phyloP scores from a whole-genome alignment of 2,113 vertebrate species.

The Balaeniceps rex region DNA sequence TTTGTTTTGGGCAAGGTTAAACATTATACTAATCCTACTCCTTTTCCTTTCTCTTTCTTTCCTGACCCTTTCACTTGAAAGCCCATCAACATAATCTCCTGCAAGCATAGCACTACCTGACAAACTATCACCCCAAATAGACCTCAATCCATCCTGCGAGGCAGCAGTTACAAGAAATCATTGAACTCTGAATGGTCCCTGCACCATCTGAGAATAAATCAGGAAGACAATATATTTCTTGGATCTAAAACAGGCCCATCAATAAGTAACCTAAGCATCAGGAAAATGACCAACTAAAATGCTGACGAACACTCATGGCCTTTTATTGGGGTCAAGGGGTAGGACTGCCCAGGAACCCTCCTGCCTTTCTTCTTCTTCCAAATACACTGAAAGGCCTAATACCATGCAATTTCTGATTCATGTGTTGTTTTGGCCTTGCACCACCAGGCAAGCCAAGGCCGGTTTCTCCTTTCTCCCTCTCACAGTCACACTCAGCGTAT shows the following conservation, averaged over 20 bases:
- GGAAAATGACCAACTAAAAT: constrained; percentile 54
- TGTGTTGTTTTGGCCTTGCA: background rate
- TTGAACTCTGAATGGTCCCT: constrained; percentile 26
- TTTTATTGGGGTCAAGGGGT: constrained; percentile 61
- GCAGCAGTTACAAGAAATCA: constrained; percentile 51
- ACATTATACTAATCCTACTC: constrained; percentile 54
- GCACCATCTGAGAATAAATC: constrained; percentile 54
- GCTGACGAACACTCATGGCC: constrained; percentile 38
- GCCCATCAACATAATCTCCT: constrained; percentile 62
- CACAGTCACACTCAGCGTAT: background rate
- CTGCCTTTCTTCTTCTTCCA: constrained; percentile 25
- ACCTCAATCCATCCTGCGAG: constrained; percentile 1
- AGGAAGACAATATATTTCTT: constrained; percentile 61
- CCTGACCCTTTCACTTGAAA: constrained; percentile 63
- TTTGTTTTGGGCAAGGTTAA: constrained; percentile 46
- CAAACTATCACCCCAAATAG: constrained; percentile 10
- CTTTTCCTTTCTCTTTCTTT: constrained; percentile 44
- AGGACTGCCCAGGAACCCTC: constrained; percentile 26
- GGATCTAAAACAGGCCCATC: constrained; percentile 53
- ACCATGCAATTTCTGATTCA: background rate
- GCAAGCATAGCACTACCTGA: constrained; percentile 16
- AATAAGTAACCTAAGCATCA: constrained; percentile 65
- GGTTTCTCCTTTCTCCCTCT: background rate
- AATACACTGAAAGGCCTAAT: constrained; percentile 1
- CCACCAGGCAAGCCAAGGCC: background rate